phyloP scores from a whole-genome alignment of 1,140 invertebrate species.

The Bombus turneri region DNA sequence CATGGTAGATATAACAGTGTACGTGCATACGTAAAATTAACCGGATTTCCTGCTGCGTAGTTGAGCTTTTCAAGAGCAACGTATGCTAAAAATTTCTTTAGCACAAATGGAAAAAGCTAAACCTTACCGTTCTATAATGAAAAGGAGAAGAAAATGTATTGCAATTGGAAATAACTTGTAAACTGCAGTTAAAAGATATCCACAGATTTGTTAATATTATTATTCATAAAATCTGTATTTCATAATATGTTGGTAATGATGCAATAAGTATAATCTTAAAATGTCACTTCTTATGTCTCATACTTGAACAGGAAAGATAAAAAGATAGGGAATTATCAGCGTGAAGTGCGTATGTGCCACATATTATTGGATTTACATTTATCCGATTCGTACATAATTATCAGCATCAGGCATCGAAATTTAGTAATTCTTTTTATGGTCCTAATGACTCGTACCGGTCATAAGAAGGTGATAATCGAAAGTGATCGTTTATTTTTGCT shows the following conservation, averaged over 20 bases:
- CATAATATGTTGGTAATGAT: slow-evolving; percentile 1
- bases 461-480: slow-evolving; percentile 26
- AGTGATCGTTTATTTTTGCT: not conserved
- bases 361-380: not conserved
- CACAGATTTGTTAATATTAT: not conserved
- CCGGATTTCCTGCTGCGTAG: no score
- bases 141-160: not conserved
- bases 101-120: not conserved
- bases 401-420: slow-evolving; percentile 14
- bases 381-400: not conserved
- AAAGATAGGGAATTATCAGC: not conserved
- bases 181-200: not conserved
- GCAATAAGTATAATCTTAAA: slow-evolving; percentile 8
- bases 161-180: not conserved
- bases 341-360: not conserved
- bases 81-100: no score
- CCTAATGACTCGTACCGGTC: not conserved
- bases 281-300: not conserved
- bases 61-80: no score
- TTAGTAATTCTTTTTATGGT: slow-evolving; percentile 16
- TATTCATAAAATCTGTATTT: not conserved
- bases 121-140: not conserved
- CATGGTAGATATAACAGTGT: no score
- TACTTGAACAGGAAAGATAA: slow-evolving; percentile 11
- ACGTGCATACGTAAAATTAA: no score